These are phyloP conservation scores for Octopus bimaculoides DNA, from an alignment of 1,140 invertebrate species.

Conservation along the genomic window DNA sequence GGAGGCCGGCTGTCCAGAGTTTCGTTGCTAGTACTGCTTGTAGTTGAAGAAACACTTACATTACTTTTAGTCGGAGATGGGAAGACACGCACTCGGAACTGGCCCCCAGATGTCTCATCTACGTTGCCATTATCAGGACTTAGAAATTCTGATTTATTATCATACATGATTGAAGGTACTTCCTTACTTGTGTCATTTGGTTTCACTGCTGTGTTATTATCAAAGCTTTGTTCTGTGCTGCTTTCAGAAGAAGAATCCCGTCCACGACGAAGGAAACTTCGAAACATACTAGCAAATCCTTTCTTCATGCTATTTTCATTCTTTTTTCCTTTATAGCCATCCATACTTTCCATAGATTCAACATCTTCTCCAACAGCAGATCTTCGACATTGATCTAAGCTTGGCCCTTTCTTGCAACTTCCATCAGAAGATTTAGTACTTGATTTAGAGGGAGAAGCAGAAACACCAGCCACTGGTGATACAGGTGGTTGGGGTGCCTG, in stretches of 20 bases:
- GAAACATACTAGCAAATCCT: conserved; percentile 30
- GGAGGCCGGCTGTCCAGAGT: not conserved
- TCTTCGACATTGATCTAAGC: not conserved
- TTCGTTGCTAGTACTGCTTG: not conserved
- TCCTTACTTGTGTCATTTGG: not conserved
- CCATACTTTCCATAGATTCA: not conserved
- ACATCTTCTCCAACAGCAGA: not conserved
- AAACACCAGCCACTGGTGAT: conserved; percentile 38
- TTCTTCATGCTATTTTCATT: conserved; percentile 1
- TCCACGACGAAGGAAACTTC: conserved; percentile 40
- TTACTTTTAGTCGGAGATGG: conserved; percentile 4
- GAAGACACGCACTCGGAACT: conserved; percentile 11
- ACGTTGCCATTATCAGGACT: not conserved
- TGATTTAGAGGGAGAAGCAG: conserved; percentile 20
- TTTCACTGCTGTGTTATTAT: conserved; percentile 12
- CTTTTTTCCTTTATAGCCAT: not conserved
- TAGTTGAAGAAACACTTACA: conserved; percentile 6
- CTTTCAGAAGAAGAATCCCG: conserved; percentile 31
- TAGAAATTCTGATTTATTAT: not conserved
- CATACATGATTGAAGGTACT: not conserved
- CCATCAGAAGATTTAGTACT: conserved; percentile 30
- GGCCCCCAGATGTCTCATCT: not conserved
- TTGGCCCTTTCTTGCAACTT: conserved; percentile 43
- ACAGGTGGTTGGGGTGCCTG: conserved; percentile 43
- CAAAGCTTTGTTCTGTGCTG: conserved; percentile 7